These are phyloP conservation scores for Morbakka virulenta DNA, from an alignment of 30 jellyfish, hydroid and myxozoan genomes.

Conservation along the genomic window DNA sequence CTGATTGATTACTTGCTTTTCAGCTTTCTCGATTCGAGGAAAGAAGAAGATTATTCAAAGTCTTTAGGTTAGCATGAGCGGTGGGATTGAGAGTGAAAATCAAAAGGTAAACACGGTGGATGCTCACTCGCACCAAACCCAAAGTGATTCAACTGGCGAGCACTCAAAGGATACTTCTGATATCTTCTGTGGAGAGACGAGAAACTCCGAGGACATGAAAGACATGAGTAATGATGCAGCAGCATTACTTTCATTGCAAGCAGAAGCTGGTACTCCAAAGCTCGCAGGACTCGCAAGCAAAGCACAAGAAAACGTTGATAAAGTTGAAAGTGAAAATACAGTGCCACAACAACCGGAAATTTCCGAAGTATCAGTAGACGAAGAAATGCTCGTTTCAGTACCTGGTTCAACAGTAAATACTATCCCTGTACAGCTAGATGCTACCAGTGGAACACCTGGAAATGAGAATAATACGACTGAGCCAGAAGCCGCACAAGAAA, in stretches of 20 bases:
- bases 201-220: neutral
- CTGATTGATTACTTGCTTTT: too few relatives aligned
- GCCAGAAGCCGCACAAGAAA: slow-evolving; percentile 16
- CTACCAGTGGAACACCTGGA: neutral
- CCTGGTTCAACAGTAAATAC: neutral
- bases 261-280: neutral
- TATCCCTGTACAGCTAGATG: neutral
- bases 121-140: neutral
- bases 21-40: too few relatives aligned
- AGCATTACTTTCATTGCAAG: too few relatives aligned
- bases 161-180: neutral
- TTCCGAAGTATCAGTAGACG: neutral
- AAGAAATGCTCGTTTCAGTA: neutral
- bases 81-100: neutral
- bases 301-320: neutral
- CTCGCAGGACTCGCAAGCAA: neutral
- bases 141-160: neutral
- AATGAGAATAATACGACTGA: slow-evolving; percentile 31
- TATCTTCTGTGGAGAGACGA: neutral
- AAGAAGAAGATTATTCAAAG: too few relatives aligned
- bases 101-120: neutral
- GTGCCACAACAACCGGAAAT: neutral
- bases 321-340: neutral
- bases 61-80: too few relatives aligned
- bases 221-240: neutral